These are phyloP conservation scores for Bilobella aurantiaca DNA, from an alignment of 1,140 invertebrate genomes.

Conservation along the genomic window DNA sequence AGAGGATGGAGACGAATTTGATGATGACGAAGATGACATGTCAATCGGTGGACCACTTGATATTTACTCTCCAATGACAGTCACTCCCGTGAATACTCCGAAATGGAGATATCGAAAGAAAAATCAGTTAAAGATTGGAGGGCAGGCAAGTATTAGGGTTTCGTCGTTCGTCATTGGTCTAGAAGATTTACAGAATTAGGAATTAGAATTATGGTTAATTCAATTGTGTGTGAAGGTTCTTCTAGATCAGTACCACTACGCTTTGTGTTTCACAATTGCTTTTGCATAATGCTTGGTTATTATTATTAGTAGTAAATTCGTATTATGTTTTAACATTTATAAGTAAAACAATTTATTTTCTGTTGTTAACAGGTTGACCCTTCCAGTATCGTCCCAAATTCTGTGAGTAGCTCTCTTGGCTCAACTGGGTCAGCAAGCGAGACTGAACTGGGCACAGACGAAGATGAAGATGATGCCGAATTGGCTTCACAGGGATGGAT, in stretches of 20 bases:
- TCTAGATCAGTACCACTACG: too few relatives aligned
- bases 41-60: neutral
- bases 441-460: conserved; percentile 32
- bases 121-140: neutral
- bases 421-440: conserved; percentile 26
- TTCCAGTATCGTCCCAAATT: conserved; percentile 31
- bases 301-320: too few relatives aligned
- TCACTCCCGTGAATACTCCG: neutral
- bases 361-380: conserved; percentile 31
- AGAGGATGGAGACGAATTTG: conserved; percentile 9
- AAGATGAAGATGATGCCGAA: conserved; percentile 30
- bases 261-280: too few relatives aligned
- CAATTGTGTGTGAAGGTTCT: too few relatives aligned
- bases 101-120: neutral
- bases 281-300: too few relatives aligned
- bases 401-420: conserved; percentile 22
- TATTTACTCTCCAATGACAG: neutral
- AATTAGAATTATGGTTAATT: too few relatives aligned
- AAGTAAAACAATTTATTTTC: neutral
- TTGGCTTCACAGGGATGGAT: neutral
- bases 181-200: too few relatives aligned
- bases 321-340: too few relatives aligned
- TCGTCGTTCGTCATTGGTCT: neutral
- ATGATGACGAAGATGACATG: conserved; percentile 9
- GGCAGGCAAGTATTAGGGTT: neutral